phyloP scores from a whole-genome alignment of 2,113 vertebrate genomes.

The Mormyrus lacerda region DNA sequence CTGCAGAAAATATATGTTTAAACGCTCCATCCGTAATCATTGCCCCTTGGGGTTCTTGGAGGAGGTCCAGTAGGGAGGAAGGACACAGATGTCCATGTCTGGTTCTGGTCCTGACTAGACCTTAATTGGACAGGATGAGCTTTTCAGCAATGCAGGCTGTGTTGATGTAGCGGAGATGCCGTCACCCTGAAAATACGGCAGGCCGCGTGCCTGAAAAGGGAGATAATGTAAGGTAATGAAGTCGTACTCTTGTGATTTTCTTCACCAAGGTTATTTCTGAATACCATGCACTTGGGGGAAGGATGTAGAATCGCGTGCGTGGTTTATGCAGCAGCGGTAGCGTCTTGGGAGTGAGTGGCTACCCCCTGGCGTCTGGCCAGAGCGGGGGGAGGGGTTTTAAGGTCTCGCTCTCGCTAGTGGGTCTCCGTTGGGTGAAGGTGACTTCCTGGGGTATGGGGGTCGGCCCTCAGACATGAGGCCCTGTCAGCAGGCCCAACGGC shows the following conservation, averaged over 20 bases:
- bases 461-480: neutral
- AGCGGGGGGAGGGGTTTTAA: neutral
- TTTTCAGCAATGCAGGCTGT: neutral
- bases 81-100: neutral
- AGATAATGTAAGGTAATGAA: neutral
- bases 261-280: neutral
- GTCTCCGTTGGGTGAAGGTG: neutral
- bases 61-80: too few relatives aligned
- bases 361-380: neutral
- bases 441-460: neutral
- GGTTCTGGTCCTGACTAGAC: neutral
- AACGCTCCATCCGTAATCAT: neutral
- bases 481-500: neutral
- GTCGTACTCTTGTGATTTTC: neutral
- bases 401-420: neutral
- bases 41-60: neutral
- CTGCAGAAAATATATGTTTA: neutral
- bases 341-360: neutral
- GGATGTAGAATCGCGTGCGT: neutral
- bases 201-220: neutral
- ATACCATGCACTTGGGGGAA: neutral
- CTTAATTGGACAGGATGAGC: neutral
- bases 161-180: neutral
- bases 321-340: neutral
- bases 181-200: too few relatives aligned